These are phyloP conservation scores for Tiphia femorata DNA, from an alignment of 2,888 invertebrate species.

Conservation along the genomic window DNA sequence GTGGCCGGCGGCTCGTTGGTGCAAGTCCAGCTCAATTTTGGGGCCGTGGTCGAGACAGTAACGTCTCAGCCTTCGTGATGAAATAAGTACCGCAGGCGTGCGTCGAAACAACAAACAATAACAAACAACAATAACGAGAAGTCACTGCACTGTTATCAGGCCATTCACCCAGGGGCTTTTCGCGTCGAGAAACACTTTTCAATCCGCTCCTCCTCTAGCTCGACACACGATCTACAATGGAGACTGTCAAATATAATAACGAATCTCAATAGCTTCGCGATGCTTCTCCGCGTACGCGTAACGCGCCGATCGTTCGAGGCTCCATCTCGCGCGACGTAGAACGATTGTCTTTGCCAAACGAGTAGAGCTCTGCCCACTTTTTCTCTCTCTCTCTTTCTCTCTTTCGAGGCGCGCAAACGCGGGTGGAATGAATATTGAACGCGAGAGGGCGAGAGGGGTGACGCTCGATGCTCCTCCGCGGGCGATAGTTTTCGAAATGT, in stretches of 20 bases:
- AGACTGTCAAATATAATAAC: too few relatives aligned
- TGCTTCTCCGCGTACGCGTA: too few relatives aligned
- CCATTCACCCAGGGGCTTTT: slow-evolving; percentile 20
- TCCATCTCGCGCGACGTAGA: too few relatives aligned
- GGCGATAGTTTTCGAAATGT: slow-evolving; percentile 44
- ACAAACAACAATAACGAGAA: slow-evolving; percentile 17
- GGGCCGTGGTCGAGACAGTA: slow-evolving; percentile 70
- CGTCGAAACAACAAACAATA: slow-evolving; percentile 11
- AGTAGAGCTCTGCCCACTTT: too few relatives aligned
- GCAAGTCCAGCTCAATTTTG: slow-evolving; percentile 83
- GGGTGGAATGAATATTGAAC: too few relatives aligned
- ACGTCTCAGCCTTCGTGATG: slow-evolving; percentile 43
- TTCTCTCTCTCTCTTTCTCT: too few relatives aligned
- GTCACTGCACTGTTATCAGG: slow-evolving; percentile 39
- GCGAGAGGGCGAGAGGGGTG: slow-evolving; percentile 11
- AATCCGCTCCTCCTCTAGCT: not conserved
- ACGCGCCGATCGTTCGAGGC: too few relatives aligned
- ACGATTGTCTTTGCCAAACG: not conserved
- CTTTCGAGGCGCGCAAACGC: too few relatives aligned
- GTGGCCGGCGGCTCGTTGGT: slow-evolving; percentile 82
- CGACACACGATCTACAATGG: not conserved
- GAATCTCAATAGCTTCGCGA: too few relatives aligned
- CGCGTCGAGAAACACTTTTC: not conserved
- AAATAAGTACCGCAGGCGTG: not conserved
- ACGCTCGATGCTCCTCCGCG: slow-evolving; percentile 30